Base-by-base conservation (phyloP, 2,113 vertebrate genomes). In the Seriola dumerili region DNA sequence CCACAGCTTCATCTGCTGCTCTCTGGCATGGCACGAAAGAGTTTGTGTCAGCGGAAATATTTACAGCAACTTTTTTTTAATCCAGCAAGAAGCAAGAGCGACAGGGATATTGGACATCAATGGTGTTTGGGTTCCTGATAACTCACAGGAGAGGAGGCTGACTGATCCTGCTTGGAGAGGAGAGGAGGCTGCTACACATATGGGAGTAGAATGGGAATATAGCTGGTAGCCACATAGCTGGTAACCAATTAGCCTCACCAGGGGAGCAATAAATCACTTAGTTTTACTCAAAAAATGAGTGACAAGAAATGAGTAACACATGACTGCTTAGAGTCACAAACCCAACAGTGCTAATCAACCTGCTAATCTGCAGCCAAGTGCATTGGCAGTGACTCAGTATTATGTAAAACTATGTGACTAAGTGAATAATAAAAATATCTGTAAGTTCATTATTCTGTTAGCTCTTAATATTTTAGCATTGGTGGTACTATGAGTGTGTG, bases 341-440 rank as follows among this genome's bases (percentile, higher is more conserved):
- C 23, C 25, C n/a, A 65, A 14, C 76, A 34, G 38, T 38, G 75
- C 54, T 69, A 72, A 79, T 72, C 66, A 84, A 69, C 29, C 81
- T 48, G 70, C 36, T 80, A 55, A 82, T 38, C 25, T 72, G 55
- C 66, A 82, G n/a, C 46, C 17, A 6, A 67, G 61, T 38, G 32
- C 29, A 36, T 34, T 58, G 29, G 66, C 65, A 72, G 25, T 46
- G 61, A 67, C 34, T 44, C 29, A 73, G n/a, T 78, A 71, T 64
- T 55, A 48, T n/a, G 11, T 12, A 50, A 64, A 73, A 80, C 52
- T 59, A 29, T 29, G 29, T 62, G 57, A 59, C 46, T 54, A 68
- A 64, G 44, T 75, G 40, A 72, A 50, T 66, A 46, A 78, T 25
- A 19, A 29, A 48, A 13, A 34, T 44, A 17, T 76, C 9, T 69